phyloP scores from a whole-genome alignment of 2,113 vertebrate species.

The Verasper variegatus region DNA sequence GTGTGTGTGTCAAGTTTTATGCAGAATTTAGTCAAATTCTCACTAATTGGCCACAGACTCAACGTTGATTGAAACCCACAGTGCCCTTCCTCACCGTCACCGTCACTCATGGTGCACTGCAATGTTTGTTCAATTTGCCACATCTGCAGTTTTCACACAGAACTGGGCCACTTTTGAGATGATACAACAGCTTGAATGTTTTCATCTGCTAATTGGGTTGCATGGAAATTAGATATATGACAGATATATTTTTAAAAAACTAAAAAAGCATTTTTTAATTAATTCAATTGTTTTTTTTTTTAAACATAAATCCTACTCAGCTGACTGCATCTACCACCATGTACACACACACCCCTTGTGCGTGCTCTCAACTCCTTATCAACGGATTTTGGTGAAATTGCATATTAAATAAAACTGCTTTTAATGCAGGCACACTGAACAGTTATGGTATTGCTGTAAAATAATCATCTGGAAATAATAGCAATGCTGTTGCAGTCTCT shows the following conservation, averaged over 20 bases:
- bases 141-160: neutral
- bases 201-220: neutral
- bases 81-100: neutral
- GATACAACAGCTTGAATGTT: neutral
- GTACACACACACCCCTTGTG: too few relatives aligned
- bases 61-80: neutral
- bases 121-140: conserved; percentile 1
- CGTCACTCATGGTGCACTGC: neutral
- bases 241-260: too few relatives aligned
- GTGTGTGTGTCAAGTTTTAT: neutral
- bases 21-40: neutral
- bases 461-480: neutral
- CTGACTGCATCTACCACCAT: neutral
- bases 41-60: neutral
- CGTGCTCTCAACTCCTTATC: neutral
- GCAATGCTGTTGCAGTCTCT: neutral
- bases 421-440: neutral
- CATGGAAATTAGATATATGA: too few relatives aligned
- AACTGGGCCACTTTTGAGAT: neutral
- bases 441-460: neutral
- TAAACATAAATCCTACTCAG: too few relatives aligned
- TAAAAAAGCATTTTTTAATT: too few relatives aligned
- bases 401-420: too few relatives aligned
- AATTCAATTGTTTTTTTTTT: too few relatives aligned
- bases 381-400: too few relatives aligned